Percentiles rank a stretch among this genome's conserved stretches.
Conservation (phyloP, 2,888 invertebrate species). For the Sipha maydis region DNA sequence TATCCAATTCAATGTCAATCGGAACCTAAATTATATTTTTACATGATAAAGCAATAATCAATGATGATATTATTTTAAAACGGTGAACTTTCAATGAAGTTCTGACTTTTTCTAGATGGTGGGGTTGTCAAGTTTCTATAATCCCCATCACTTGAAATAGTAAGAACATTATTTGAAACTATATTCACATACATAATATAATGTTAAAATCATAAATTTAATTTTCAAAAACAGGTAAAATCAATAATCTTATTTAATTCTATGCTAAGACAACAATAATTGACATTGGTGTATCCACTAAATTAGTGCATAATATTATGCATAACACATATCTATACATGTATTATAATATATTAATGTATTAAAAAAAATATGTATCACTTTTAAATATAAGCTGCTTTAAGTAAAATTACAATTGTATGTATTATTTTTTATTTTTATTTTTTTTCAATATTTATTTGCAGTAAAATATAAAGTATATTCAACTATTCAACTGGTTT, state of each 20-base stretch:
- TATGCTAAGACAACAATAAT: too few relatives aligned
- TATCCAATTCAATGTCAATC: neutral
- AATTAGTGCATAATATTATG: too few relatives aligned
- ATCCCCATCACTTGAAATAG: neutral
- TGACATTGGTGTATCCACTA: too few relatives aligned
- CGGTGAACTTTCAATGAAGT: neutral
- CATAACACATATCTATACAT: too few relatives aligned
- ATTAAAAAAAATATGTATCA: too few relatives aligned
- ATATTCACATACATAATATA: neutral
- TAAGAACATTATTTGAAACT: neutral
- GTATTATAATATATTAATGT: too few relatives aligned
- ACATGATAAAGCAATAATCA: neutral
- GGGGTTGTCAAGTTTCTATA: neutral
- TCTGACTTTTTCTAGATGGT: slow-evolving; percentile 4
- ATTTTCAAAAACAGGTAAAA: neutral
- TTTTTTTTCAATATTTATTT: neutral
- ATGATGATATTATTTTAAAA: too few relatives aligned
- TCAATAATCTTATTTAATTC: too few relatives aligned
- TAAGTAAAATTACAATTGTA: neutral
- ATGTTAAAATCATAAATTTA: neutral
- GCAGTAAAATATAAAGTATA: neutral
- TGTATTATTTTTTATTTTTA: neutral
- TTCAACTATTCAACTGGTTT: neutral
- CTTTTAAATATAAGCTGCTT: neutral
- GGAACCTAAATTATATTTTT: neutral